Base-by-base conservation (phyloP, 2,888 invertebrate species). In the Caenorhabditis sp. region DNA sequence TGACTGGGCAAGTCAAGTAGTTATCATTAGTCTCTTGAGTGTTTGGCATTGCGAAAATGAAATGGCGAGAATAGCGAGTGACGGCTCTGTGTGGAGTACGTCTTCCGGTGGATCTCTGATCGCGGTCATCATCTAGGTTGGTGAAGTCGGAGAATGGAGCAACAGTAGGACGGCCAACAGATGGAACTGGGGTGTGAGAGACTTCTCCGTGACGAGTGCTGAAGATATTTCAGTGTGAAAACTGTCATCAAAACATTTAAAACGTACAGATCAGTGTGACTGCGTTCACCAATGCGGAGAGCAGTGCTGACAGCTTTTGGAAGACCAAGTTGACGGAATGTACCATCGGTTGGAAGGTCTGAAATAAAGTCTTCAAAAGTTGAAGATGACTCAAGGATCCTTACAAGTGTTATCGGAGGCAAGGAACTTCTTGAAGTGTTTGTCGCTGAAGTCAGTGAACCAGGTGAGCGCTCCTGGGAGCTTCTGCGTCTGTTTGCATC, bases 61-160 rank as follows among this genome's bases (percentile, higher is more conserved):
- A 75, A 64, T 87, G 87, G 51, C 87, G 82, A 24, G 80, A 84
- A 75, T 86, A 87, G 51, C 82, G 63, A 12, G 85, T 84, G 2
- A 47, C 38, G 8, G 63, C 66, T 61, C 73, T 59, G 35, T 73
- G 64, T 22, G 84, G 84, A 0, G 84, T 84, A 47, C 84, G 72
- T 69, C 84, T 72, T 76, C 84, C 84, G 22, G 84, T 79, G 14
- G 79, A 79, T 10, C 31, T 31, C 14, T 54, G 74, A 6, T 51
- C 59, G 8, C 68, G 61, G 6, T 77, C 76, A 3, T 49, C 70
- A n/a, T 68, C 68, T 4, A 68, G 22, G 3, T 31, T 51, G 12
- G 35, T n/a, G 66, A 77, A 68, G 28, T 82, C 82, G 19, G 59
- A 44, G 31, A 75, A 68, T 64, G 86, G 86, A 51, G 79, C 54